Base-by-base conservation (phyloP, 2,797 vertebrate species). In the Australoheros facetus region DNA sequence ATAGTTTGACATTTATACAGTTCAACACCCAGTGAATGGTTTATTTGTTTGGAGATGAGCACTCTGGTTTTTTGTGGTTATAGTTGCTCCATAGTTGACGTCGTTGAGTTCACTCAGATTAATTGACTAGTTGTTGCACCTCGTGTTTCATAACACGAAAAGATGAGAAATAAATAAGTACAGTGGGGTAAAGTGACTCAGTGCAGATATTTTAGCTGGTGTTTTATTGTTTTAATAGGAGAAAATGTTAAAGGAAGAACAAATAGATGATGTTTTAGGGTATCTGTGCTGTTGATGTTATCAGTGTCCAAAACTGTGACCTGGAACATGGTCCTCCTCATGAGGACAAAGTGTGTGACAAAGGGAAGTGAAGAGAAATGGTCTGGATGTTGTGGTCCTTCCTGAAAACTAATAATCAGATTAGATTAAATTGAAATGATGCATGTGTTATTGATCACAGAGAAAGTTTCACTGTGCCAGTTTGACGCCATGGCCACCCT, bases 401-500 rank as follows among this genome's bases (percentile, higher is more conserved):
- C 17, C 42, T 19, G n/a, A 11, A 30, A 28, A 32, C 5, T 62
- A 1, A 69, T 39, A 2, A 2, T 59, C 2, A 9, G 10, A 30
- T 1, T 26, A 16, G 11, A 78, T 76, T 42, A 3, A 26, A 71
- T 77, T 74, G 2, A 13, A 77, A 74, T 62, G n/a, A 17, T 66
- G 16, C 26, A 1, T 85, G 77, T 85, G 72, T 81, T 74, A n/a
- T 81, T 78, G 75, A 19, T 84, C 60, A 75, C 88, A 99, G 98
- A 97, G 96, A 85, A 98, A 97, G 93, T 97, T 98, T 84, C 95
- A 95, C 84, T 96, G 97, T 95, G 98, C 98, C 60, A 97, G 96
- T 91, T 90, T 99, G 95, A 99, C 98, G 0, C 96, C 96, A 1
- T 99, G 98, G 98, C 98, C 98, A 10, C 95, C 97, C 42, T 99